phyloP scores from a whole-genome alignment of 2,113 vertebrate species.

The Grus americana region DNA sequence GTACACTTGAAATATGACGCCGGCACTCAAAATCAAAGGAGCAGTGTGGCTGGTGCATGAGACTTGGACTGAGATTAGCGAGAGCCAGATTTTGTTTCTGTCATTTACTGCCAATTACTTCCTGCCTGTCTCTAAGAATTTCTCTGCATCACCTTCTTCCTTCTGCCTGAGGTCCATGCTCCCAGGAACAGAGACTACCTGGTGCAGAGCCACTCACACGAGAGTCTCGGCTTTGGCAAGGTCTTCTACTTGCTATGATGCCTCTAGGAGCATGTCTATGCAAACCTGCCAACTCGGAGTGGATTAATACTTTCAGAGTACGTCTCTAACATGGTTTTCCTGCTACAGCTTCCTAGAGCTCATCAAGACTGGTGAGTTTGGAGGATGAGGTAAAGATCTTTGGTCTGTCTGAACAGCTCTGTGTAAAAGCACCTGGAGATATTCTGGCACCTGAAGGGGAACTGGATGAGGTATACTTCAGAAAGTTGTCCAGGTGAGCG shows the following conservation, averaged over 20 bases:
- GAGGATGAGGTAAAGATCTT: background rate
- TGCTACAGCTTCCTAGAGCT: background rate
- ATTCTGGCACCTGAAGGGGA: background rate
- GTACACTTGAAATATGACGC: background rate
- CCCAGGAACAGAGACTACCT: background rate
- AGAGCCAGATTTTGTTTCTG: background rate
- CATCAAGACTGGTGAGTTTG: background rate
- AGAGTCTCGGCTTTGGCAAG: background rate
- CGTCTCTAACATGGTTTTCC: rapidly evolving
- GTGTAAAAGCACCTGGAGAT: background rate
- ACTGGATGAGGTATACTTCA: background rate
- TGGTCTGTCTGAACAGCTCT: background rate
- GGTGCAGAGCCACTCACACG: background rate
- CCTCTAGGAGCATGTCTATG: background rate
- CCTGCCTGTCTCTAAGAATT: background rate
- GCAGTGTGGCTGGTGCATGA: background rate
- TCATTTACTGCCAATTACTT: background rate
- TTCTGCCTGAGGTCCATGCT: background rate
- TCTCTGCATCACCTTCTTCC: background rate
- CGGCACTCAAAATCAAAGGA: background rate
- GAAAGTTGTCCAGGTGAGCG: background rate
- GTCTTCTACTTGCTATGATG: background rate
- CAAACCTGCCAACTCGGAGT: rapidly evolving
- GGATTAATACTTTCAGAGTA: background rate
- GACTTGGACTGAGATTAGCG: background rate